Evolutionary conservation across 1,140 invertebrate species (phyloP), one percentile per base, ranked within the genome.

Genomic region (Paraescarpia echinospica): DNA sequence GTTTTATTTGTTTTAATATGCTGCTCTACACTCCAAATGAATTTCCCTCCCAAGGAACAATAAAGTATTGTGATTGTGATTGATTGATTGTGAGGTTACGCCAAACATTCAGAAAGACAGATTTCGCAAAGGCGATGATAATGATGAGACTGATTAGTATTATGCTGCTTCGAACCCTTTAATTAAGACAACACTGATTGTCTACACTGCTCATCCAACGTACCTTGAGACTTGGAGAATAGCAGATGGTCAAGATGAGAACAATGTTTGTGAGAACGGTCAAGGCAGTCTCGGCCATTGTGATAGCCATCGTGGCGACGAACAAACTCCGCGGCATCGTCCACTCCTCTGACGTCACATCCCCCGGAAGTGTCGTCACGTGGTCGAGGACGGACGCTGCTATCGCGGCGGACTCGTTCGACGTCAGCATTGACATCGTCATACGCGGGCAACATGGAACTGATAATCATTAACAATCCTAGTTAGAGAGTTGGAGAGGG

Each of bases 191-290:
- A 5, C 27, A 14, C 1, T 31, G 18, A 77, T 31, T 77, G 22
- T 77, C 59, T 2, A 77, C 59, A 18, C 59, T 1, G 27, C 18
- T 77, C 22, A 31, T 27, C 59, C 59, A 77, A 27, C 59, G 12
- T 77, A 77, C 59, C 59, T 77, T 77, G 33, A 59, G 92, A 92
- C 93, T 94, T 18, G 95, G 94, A 6, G 95, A 95, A 89, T 93
- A 93, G 91, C 94, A 93, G 18, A 94, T 94, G 18, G 93, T 94
- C 33, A 93, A 22, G 27, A 94, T 93, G 59, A 95, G 93, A 1
- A 94, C 48, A 14, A 91, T 34, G 92, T 95, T 95, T 89, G 94
- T 93, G 31, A 94, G 41, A 18, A 94, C 41, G 33, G 93, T 93
- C 48, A 94, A 48, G 35, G 48, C 33, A 1, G 48, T 33, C 34